Percentiles rank a stretch among this genome's conserved stretches.
Conservation (phyloP, 1,140 invertebrate genomes). For the Phymorhynchus buccinoides region DNA sequence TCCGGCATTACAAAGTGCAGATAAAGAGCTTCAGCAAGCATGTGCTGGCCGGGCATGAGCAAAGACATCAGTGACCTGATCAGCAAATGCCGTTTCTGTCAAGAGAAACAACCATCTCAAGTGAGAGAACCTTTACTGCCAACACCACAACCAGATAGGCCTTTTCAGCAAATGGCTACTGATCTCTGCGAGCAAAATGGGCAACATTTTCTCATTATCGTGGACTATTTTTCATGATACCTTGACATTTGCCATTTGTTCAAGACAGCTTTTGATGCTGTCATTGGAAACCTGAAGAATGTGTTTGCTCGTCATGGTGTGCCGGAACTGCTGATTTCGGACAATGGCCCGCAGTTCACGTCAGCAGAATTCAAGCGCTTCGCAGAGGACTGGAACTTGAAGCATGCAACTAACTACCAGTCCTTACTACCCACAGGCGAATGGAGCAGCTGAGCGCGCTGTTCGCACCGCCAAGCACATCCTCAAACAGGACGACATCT, state of each 20-base stretch:
- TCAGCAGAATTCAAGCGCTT: neutral
- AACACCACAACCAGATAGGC: constrained; percentile 29
- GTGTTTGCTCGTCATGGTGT: too few species aligned
- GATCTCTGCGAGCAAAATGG: constrained; percentile 29
- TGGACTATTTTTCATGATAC: constrained; percentile 41
- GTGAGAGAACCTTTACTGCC: constrained; percentile 16
- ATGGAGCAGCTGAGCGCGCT: neutral
- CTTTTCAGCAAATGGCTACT: constrained; percentile 34
- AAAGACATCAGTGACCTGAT: constrained; percentile 48
- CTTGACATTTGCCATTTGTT: constrained; percentile 16
- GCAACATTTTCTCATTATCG: constrained; percentile 24
- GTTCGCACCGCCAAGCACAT: neutral
- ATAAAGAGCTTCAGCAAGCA: constrained; percentile 35
- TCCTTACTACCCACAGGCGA: neutral
- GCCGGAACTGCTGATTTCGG: too few species aligned
- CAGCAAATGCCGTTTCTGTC: constrained; percentile 31
- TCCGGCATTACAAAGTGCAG: constrained; percentile 57
- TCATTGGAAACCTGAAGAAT: too few species aligned
- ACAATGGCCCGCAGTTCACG: too few species aligned
- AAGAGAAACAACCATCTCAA: constrained; percentile 26
- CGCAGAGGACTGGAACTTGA: neutral
- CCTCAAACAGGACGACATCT: neutral
- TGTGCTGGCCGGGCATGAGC: constrained; percentile 54
- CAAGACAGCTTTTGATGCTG: neutral
- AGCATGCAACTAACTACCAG: neutral